Conservation (phyloP, 2,113 vertebrate species). For the Leucopsar rothschildi region DNA sequence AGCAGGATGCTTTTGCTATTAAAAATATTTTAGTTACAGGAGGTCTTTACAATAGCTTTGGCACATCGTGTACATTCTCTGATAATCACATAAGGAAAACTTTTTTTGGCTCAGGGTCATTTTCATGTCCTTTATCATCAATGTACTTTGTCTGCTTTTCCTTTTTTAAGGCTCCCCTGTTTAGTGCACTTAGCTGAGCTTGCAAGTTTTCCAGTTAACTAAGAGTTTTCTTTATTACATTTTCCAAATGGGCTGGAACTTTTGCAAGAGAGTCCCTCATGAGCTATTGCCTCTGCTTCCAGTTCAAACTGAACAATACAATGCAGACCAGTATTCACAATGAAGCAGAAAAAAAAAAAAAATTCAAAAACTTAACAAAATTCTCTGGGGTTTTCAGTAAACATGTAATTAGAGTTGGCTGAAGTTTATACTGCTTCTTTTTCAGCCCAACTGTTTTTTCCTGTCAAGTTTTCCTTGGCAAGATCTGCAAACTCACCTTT, state of each 20-base stretch:
- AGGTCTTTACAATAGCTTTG: conserved; percentile 52
- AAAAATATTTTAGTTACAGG: conserved; percentile 54
- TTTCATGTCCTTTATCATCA: conserved; percentile 10
- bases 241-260: conserved; percentile 30
- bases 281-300: background rate
- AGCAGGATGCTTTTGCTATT: conserved; percentile 48
- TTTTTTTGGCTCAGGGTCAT: conserved; percentile 26
- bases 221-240: conserved; percentile 12
- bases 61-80: conserved; percentile 27
- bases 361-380: background rate
- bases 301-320: background rate
- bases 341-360: background rate
- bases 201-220: background rate
- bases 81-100: conserved; percentile 27
- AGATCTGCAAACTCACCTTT: conserved; percentile 78
- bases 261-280: background rate
- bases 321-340: background rate
- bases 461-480: background rate
- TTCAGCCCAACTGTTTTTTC: background rate
- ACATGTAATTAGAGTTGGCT: background rate
- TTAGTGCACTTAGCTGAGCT: background rate
- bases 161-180: background rate
- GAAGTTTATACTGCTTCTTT: background rate
- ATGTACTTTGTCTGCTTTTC: background rate
- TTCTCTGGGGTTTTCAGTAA: background rate